A percentile compares a stretch with the other conserved stretches of the same genome.
These are phyloP conservation scores for Volucella zonaria DNA, from an alignment of 2,888 invertebrate species.

Conservation along the genomic window DNA sequence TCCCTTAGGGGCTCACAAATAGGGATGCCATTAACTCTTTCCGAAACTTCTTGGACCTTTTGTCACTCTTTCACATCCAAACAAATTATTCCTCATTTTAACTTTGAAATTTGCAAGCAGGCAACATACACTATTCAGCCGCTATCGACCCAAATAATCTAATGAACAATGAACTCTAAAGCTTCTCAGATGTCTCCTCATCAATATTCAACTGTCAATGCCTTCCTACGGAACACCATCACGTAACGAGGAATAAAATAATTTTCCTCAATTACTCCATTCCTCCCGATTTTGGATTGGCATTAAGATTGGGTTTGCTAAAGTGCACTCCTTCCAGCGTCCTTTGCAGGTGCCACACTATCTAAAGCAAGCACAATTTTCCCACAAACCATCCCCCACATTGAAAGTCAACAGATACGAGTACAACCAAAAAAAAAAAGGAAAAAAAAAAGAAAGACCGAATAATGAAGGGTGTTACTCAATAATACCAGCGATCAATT, in stretches of 20 bases:
- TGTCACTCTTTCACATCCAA: no score
- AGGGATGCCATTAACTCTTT: no score
- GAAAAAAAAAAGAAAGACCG: constrained; percentile 25
- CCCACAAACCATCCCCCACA: neutral
- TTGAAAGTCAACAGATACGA: neutral
- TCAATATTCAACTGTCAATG: constrained; percentile 41
- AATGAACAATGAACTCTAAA: no score
- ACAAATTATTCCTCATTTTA: no score
- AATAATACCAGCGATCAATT: constrained; percentile 67
- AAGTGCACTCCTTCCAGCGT: constrained; percentile 2
- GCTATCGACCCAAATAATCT: no score
- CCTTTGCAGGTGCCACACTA: constrained; percentile 51
- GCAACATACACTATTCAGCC: no score
- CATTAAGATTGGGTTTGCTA: no score
- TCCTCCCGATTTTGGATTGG: neutral
- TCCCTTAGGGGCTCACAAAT: no score
- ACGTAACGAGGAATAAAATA: neutral
- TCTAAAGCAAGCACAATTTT: constrained; percentile 39
- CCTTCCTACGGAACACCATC: neutral
- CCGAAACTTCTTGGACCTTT: no score
- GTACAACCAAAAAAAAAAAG: constrained; percentile 6
- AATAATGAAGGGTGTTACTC: constrained; percentile 69
- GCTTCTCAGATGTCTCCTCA: neutral
- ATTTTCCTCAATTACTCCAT: constrained; percentile 28
- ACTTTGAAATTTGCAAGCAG: no score